phyloP scores from a whole-genome alignment of 1,140 invertebrate genomes.

The Cherax destructor region DNA sequence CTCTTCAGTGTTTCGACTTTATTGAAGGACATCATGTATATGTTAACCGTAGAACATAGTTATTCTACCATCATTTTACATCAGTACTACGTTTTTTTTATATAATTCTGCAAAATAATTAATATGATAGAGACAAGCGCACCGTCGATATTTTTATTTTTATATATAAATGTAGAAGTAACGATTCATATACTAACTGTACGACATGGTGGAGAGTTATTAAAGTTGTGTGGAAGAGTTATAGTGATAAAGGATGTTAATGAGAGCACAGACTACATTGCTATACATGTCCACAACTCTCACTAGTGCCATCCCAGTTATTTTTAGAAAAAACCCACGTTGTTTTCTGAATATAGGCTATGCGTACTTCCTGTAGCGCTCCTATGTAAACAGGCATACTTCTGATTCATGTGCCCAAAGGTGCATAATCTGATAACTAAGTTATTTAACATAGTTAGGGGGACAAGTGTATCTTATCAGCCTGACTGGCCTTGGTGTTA shows the following conservation, averaged over 20 bases:
- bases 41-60: no score
- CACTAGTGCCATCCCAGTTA: neutral
- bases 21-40: no score
- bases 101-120: no score
- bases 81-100: no score
- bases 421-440: neutral
- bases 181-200: no score
- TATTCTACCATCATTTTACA: no score
- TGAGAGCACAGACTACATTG: neutral
- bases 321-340: conserved; percentile 3
- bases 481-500: neutral
- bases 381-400: neutral
- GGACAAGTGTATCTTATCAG: neutral
- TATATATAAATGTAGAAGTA: no score
- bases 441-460: neutral
- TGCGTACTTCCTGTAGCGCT: neutral
- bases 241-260: neutral
- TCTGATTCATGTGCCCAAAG: neutral
- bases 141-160: no score
- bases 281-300: neutral
- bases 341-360: neutral
- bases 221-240: neutral
- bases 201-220: neutral
- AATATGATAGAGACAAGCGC: no score
- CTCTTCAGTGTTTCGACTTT: no score